Evolutionary conservation across 2,888 invertebrate genomes (phyloP), one percentile per base, ranked within the genome.

Genomic region (Epiblema foenella): DNA sequence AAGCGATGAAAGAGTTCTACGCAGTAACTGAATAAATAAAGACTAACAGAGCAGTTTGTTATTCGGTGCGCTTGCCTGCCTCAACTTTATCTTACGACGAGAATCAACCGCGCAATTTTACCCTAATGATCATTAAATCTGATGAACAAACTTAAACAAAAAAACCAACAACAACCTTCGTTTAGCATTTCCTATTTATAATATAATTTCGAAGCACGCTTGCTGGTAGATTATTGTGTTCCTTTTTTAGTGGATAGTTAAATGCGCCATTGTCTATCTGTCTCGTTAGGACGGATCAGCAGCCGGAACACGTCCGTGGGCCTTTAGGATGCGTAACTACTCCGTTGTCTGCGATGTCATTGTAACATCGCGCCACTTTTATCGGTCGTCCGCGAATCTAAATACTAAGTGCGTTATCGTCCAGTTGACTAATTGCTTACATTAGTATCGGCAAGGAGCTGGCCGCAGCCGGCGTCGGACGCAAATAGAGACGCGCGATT

Each of bases 341-440:
- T 57, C 69, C 56, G 56, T 58, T 64, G 59, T 66, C 54, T 70
- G 15, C n/a, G 18, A 2, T 20, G 66, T 59, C 59, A 69, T 57
- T 59, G 58, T 65, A 46, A 46, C 37, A 49, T 56, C 56, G 58
- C 58, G 64, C 52, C 39, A 74, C 76, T 75, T 81, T 81, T 81
- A 81, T 81, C 78, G 75, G 74, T 77, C 69, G 76, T 79, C 72
- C 81, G 76, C 76, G 75, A 46, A 46, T 77, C 76, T 79, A 83
- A 83, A 86, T 84, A 86, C 88, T 88, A 88, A 85, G 77, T 77
- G 84, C 85, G 82, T 79, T 89, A 85, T 84, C 83, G 83, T 84
- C 81, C 81, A 81, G 83, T 89, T 88, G 89, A 89, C 88, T 90
- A 89, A 90, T 90, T 90, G 89, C 87, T 89, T 86, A 88, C 89